Evolutionary conservation across 2,797 vertebrate genomes (phyloP).

Genomic region (Phoeniculus purpureus): DNA sequence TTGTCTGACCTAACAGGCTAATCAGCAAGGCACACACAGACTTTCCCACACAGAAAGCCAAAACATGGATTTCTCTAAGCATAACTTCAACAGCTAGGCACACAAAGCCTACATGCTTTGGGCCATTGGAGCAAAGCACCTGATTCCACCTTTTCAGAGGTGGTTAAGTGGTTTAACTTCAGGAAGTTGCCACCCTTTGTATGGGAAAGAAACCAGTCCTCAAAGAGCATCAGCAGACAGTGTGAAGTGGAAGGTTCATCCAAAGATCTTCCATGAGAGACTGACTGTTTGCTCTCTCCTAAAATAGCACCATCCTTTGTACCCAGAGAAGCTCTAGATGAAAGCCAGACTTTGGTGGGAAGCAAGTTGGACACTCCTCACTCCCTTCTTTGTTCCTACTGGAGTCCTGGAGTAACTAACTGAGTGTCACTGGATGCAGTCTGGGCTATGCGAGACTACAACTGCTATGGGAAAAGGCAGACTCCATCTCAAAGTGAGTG

Average conservation of each 20-base stretch:
- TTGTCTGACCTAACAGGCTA: slow-evolving; percentile 26
- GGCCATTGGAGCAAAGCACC: background rate
- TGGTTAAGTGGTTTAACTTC: background rate
- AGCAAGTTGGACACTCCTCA: background rate
- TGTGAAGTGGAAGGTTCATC: background rate
- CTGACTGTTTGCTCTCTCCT: background rate
- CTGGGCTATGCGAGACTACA: background rate
- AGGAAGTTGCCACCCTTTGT: background rate
- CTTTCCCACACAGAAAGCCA: slow-evolving; percentile 55
- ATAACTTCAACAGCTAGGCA: background rate
- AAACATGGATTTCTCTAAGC: slow-evolving; percentile 37
- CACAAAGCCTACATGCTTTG: background rate
- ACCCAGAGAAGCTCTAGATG: background rate
- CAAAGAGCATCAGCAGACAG: background rate
- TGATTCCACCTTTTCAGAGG: background rate
- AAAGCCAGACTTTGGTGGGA: background rate
- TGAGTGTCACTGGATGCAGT: background rate
- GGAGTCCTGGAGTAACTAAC: background rate
- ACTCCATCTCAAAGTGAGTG: background rate
- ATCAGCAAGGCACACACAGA: background rate
- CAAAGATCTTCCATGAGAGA: background rate
- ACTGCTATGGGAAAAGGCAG: background rate
- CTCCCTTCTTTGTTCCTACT: background rate
- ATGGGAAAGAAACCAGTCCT: background rate
- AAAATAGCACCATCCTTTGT: background rate